A percentile compares a stretch with the other conserved stretches of the same genome.
These are phyloP conservation scores for Colletes latitarsis DNA, from an alignment of 1,140 invertebrate genomes.

Conservation along the genomic window DNA sequence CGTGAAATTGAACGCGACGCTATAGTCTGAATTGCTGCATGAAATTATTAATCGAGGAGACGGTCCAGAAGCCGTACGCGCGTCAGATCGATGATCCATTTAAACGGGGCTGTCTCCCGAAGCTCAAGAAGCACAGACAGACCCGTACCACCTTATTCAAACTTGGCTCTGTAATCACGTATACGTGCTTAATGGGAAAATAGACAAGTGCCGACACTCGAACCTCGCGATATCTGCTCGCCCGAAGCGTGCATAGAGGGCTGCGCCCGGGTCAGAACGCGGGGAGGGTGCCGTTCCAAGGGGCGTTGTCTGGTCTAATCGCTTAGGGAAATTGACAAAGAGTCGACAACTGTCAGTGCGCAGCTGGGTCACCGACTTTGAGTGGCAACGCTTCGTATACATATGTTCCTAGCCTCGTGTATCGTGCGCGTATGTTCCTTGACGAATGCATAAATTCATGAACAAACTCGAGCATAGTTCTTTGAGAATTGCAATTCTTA, in stretches of 20 bases:
- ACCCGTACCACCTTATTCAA: conserved; percentile 43
- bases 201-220: conserved; percentile 64
- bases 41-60: conserved; percentile 53
- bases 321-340: conserved; percentile 75
- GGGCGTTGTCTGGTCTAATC: conserved; percentile 68
- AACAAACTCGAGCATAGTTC: background rate
- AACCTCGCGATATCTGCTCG: conserved; percentile 51
- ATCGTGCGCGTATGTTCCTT: background rate
- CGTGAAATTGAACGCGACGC: conserved; percentile 3
- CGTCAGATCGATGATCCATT: conserved; percentile 56
- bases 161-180: conserved; percentile 62
- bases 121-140: conserved; percentile 32
- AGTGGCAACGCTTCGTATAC: conserved; percentile 40
- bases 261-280: conserved; percentile 23
- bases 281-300: conserved; percentile 45
- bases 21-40: background rate
- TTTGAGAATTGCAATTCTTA: too few species aligned
- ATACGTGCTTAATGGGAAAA: conserved; percentile 72
- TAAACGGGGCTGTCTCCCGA: conserved; percentile 39
- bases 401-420: conserved; percentile 7
- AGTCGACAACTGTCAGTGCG: conserved; percentile 73
- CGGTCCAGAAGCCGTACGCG: conserved; percentile 45
- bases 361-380: conserved; percentile 72
- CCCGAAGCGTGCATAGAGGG: conserved; percentile 38
- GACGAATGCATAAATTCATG: background rate